A percentile compares a stretch with the other conserved stretches of the same genome.
Evolutionary conservation across 1,140 invertebrate species (phyloP).

Genomic region (Platyscapa corneri): DNA sequence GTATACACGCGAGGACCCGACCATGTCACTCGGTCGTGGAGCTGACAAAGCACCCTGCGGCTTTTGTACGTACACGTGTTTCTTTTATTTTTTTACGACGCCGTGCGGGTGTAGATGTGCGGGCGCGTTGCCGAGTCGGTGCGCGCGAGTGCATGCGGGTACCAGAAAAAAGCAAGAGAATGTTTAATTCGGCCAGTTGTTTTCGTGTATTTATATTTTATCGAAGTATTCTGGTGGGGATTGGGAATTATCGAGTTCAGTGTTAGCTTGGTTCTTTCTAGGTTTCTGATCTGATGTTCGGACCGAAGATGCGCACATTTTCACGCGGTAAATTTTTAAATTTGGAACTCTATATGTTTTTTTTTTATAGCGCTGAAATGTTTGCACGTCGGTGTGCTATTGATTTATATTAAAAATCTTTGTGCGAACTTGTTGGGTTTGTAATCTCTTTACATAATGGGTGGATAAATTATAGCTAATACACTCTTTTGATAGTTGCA

Average conservation of each 20-base stretch:
- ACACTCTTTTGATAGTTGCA: too few relatives aligned
- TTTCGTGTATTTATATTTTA: constrained; percentile 37
- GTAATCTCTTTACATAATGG: too few relatives aligned
- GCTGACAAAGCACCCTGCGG: constrained; percentile 42
- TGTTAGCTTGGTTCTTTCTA: background rate
- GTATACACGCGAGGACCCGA: constrained; percentile 23
- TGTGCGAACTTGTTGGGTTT: too few relatives aligned
- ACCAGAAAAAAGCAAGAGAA: background rate
- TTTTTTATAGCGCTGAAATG: background rate
- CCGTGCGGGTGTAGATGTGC: background rate
- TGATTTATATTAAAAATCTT: background rate
- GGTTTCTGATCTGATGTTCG: background rate
- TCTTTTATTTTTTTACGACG: background rate
- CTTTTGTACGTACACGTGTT: constrained; percentile 44
- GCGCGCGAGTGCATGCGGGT: background rate
- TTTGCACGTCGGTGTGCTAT: constrained; percentile 16
- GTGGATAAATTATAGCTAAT: too few relatives aligned
- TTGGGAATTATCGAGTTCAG: too few relatives aligned
- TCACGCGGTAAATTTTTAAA: background rate
- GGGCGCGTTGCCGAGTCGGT: background rate
- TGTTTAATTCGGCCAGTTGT: constrained; percentile 44
- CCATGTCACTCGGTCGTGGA: constrained; percentile 53
- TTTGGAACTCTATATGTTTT: background rate
- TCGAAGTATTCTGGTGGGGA: background rate
- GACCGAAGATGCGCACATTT: background rate